phyloP scores from a whole-genome alignment of 1,140 invertebrate genomes.

The Drosophila nannoptera region DNA sequence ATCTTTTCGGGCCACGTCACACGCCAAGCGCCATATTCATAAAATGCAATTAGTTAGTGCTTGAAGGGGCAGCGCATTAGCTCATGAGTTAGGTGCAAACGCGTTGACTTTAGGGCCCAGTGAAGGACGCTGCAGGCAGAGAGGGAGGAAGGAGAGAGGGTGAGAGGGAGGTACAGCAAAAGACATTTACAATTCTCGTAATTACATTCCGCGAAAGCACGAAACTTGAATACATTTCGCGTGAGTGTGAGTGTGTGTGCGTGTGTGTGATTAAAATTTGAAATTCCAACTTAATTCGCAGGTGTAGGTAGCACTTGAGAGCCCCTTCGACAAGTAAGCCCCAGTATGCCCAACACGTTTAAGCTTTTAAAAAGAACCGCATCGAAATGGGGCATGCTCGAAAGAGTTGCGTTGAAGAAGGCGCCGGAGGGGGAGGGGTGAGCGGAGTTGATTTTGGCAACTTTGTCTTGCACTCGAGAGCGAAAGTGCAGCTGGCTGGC shows the following conservation, averaged over 20 bases:
- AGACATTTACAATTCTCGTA: conserved; percentile 74
- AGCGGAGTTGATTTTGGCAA: background rate
- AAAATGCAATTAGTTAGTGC: conserved; percentile 71
- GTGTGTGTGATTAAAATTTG: conserved; percentile 52
- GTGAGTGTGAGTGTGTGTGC: conserved; percentile 17
- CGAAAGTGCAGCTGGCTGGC: conserved; percentile 33
- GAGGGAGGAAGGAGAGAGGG: no score
- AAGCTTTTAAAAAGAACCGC: conserved; percentile 72
- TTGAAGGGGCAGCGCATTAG: conserved; percentile 16
- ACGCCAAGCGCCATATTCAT: conserved; percentile 62
- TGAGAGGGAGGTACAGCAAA: conserved; percentile 21
- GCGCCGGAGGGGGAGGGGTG: background rate
- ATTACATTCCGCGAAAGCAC: conserved; percentile 69
- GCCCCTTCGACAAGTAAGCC: conserved; percentile 11
- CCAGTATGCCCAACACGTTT: conserved; percentile 58
- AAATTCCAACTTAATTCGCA: conserved; percentile 72
- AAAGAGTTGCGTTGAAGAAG: no score
- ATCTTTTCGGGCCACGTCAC: conserved; percentile 45
- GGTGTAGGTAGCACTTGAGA: conserved; percentile 25
- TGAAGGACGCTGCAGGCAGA: background rate
- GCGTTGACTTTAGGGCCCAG: conserved; percentile 43
- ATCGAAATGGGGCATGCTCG: conserved; percentile 23
- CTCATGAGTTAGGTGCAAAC: conserved; percentile 43
- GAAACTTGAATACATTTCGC: conserved; percentile 48
- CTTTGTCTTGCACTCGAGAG: conserved; percentile 31